A percentile compares a stretch with the other conserved stretches of the same genome.
phyloP scores from a whole-genome alignment of 2,113 vertebrate species.

The Podiceps cristatus region DNA sequence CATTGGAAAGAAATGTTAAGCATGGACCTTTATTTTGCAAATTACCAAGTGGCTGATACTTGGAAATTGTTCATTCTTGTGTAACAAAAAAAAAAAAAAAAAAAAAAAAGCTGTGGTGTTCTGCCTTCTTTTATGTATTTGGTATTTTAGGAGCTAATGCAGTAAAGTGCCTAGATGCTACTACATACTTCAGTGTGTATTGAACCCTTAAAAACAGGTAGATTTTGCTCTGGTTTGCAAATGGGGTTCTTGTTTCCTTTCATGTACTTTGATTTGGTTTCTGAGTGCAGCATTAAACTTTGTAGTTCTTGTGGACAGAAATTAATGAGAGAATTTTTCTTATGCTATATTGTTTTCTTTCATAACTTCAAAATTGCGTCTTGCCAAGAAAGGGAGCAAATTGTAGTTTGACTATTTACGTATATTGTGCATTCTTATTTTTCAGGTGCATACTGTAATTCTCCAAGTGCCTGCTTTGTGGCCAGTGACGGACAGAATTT shows the following conservation, averaged over 20 bases:
- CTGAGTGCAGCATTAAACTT: background rate
- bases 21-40: background rate
- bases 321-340: background rate
- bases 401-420: background rate
- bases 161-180: background rate
- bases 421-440: slow-evolving; percentile 27
- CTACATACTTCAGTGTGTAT: background rate
- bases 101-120: background rate
- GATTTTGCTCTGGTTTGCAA: background rate
- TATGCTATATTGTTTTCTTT: background rate
- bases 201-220: background rate
- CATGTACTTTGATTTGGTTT: background rate
- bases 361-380: background rate
- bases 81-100: background rate
- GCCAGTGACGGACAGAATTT: slow-evolving; percentile 94
- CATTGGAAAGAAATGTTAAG: background rate
- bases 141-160: background rate
- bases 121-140: background rate
- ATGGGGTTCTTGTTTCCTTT: background rate
- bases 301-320: background rate
- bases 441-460: slow-evolving; percentile 94
- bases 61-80: background rate
- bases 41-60: background rate
- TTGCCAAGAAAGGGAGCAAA: background rate
- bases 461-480: slow-evolving; percentile 97